Conservation (phyloP, 2,113 vertebrate genomes). For the Bathybates hornii region DNA sequence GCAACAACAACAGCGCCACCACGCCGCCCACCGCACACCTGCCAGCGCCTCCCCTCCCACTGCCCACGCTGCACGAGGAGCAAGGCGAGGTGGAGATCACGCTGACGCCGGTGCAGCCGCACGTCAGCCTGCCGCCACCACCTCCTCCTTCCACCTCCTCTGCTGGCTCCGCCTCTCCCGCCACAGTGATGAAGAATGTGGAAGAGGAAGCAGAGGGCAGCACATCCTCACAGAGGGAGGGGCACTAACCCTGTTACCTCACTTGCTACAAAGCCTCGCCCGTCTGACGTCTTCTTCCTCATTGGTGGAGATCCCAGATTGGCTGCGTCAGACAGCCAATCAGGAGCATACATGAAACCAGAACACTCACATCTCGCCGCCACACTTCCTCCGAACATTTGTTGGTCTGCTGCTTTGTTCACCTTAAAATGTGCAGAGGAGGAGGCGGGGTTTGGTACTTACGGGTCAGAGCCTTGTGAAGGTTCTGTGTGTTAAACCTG, state of each 20-base stretch:
- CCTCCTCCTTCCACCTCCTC: conserved; percentile 5
- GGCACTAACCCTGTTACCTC: conserved; percentile 34
- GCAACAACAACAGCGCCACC: conserved; percentile 5
- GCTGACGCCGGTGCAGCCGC: conserved; percentile 53
- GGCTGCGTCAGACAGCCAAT: conserved; percentile 10
- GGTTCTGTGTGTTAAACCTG: conserved; percentile 18
- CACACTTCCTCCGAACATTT: background rate
- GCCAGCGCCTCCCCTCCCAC: background rate
- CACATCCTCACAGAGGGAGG: background rate
- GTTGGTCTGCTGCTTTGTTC: background rate
- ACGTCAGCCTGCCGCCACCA: background rate
- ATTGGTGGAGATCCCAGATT: conserved; percentile 57
- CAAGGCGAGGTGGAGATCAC: conserved; percentile 59
- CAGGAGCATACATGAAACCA: conserved; percentile 55
- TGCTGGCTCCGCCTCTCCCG: background rate
- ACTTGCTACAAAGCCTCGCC: background rate
- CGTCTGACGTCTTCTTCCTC: background rate
- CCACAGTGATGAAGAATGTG: background rate
- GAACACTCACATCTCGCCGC: background rate
- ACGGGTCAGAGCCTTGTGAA: conserved; percentile 43
- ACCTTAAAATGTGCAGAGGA: background rate
- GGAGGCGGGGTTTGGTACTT: background rate
- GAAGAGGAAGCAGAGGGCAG: background rate
- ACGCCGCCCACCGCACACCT: background rate
- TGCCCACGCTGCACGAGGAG: conserved; percentile 48